Conservation (phyloP, 1,140 invertebrate genomes). For the Sarcophaga peregrina region DNA sequence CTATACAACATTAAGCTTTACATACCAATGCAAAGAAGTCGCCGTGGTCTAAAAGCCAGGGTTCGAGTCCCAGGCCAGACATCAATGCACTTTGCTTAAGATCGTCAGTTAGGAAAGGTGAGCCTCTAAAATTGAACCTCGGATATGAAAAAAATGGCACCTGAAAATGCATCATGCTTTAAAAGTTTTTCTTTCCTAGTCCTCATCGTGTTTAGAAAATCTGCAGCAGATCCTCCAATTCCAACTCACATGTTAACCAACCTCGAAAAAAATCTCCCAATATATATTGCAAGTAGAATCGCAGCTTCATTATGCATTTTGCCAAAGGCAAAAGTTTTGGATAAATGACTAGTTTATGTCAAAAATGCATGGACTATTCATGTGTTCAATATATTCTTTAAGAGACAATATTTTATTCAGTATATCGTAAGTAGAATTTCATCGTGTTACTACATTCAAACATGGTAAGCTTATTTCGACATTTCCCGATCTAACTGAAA, state of each 20-base stretch:
- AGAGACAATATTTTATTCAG: not conserved
- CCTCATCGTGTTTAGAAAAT: not conserved
- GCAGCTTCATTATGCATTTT: not conserved
- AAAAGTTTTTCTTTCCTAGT: not conserved
- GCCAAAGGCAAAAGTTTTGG: not conserved
- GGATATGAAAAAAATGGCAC: not conserved
- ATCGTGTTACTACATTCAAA: not conserved
- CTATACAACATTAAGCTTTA: no score
- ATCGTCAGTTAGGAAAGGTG: no score
- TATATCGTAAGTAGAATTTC: no score
- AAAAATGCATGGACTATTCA: not conserved
- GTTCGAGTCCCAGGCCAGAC: no score
- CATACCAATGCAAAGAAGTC: no score
- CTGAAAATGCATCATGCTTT: not conserved
- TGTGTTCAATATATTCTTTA: not conserved
- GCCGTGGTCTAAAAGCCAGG: no score
- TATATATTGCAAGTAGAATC: constrained; percentile 1
- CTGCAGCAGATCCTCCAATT: not conserved
- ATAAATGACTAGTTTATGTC: constrained; percentile 16
- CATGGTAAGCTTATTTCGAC: not conserved
- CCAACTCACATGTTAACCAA: constrained; percentile 16
- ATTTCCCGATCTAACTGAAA: not conserved
- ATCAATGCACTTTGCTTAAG: not conserved
- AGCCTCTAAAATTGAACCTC: not conserved
- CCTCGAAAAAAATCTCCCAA: constrained; percentile 38